Conservation (phyloP, 2,113 vertebrate species). For the Pterocles burchelli region DNA sequence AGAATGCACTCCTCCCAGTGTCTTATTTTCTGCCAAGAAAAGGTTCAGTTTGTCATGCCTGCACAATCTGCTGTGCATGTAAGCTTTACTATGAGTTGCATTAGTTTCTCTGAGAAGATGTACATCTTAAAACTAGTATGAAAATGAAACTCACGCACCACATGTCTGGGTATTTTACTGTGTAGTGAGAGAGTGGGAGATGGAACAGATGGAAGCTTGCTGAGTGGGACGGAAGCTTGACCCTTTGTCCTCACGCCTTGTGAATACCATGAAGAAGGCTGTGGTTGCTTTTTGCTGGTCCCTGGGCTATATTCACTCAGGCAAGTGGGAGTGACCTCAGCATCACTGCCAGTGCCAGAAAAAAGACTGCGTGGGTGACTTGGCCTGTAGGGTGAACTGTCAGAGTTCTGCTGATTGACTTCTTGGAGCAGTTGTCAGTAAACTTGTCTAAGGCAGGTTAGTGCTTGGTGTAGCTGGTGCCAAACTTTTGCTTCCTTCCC, state of each 20-base stretch:
- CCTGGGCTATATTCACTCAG: background rate
- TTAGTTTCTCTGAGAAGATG: background rate
- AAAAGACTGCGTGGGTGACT: background rate
- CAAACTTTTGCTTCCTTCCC: background rate
- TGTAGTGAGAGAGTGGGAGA: background rate
- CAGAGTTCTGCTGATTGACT: background rate
- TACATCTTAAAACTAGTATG: background rate
- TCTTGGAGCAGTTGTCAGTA: background rate
- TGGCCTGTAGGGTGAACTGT: background rate
- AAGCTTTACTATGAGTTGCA: background rate
- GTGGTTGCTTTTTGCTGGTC: background rate
- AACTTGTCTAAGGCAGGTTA: background rate
- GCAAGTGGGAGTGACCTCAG: background rate
- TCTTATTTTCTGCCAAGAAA: background rate
- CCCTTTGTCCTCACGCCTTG: background rate
- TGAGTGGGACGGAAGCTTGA: background rate
- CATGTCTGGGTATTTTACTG: background rate
- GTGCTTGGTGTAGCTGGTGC: background rate
- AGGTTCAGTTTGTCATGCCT: accelerated
- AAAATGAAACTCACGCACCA: background rate
- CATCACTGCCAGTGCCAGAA: background rate
- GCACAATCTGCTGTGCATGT: background rate
- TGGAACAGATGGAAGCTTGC: background rate
- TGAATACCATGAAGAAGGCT: background rate
- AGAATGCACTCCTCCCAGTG: background rate